Base-by-base conservation (phyloP, 2,113 vertebrate species). In the Dromiciops gliroides region DNA sequence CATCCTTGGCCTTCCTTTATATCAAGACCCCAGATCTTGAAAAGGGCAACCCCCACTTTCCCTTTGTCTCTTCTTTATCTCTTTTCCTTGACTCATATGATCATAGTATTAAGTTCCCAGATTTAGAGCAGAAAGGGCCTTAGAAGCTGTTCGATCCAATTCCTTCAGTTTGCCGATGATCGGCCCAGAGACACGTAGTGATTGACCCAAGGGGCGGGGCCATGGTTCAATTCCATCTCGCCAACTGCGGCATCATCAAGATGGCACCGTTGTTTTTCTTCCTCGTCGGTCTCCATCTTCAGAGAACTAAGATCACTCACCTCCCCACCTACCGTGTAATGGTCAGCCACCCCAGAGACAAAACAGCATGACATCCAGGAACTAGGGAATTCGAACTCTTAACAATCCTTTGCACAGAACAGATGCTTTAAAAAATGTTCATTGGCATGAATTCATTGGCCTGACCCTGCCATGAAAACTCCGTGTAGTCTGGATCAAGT, bases 261-360 rank as follows among this genome's bases (percentile, higher is more conserved):
- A 67, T 16, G 67, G n/a, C 67, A 22, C 5, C 67, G 22, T 22
- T 23, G 19, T 44, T 31, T 3, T 75, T 92, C 25, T 50, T 31
- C 26, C 92, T 16, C 31, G 5, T 31, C 16, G 16, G 0, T 28
- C 91, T 28, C 1, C 0, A 5, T 53, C 52, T 75, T 88, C 22
- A 50, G n/a, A 3, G 37, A 9, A 19, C 6, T 51, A 0, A 3
- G 16, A 3, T 1, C 19, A 1, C 5, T 26, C 8, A 37, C 60
- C 50, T 47, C 9, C 5, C 22, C n/a, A 3, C 14, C 26, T 25
- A 3, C 31, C 91, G 50, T 28, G n/a, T 16, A 31, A 25, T 10
- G 16, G 2, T 31, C 52, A 7, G 26, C 28, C 48, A 94, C 56
- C n/a, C 67, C 19, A 44, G 14, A 75, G 37, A 44, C 2, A 19